These are phyloP conservation scores for Hippotragus niger DNA, from an alignment of 2,113 vertebrate species.

Conservation along the genomic window DNA sequence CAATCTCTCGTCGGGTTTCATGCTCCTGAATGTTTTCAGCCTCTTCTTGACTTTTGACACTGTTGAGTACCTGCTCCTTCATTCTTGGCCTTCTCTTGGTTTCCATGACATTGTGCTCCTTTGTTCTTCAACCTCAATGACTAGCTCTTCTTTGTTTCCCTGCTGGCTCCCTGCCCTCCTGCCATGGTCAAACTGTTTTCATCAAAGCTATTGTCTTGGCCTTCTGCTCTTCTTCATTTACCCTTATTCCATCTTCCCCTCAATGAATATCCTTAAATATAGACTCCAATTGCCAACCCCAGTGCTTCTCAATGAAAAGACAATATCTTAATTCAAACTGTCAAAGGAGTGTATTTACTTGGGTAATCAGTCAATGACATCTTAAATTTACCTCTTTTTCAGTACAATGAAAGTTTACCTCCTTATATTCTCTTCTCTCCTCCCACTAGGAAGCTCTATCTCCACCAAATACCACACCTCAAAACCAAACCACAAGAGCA, in stretches of 20 bases:
- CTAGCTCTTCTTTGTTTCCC: neutral
- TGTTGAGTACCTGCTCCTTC: neutral
- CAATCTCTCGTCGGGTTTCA: neutral
- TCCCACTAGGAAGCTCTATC: neutral
- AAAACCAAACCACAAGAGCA: neutral
- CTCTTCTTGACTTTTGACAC: neutral
- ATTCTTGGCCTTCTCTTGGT: neutral
- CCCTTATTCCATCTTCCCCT: neutral
- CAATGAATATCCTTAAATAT: neutral
- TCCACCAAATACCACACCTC: neutral
- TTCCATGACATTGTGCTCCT: neutral
- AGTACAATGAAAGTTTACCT: neutral
- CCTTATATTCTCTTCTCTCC: neutral
- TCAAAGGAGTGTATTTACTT: neutral
- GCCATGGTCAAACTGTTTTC: neutral
- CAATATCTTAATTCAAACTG: neutral
- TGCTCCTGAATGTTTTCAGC: neutral
- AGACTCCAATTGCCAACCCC: neutral
- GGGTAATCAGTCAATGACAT: neutral
- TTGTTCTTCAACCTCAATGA: neutral
- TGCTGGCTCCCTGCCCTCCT: neutral
- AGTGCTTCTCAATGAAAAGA: neutral
- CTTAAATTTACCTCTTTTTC: neutral
- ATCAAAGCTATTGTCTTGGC: neutral
- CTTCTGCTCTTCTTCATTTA: neutral